Evolutionary conservation across 2,888 invertebrate species (phyloP), one percentile per base, ranked within the genome.

Genomic region (Pandemis corylana): DNA sequence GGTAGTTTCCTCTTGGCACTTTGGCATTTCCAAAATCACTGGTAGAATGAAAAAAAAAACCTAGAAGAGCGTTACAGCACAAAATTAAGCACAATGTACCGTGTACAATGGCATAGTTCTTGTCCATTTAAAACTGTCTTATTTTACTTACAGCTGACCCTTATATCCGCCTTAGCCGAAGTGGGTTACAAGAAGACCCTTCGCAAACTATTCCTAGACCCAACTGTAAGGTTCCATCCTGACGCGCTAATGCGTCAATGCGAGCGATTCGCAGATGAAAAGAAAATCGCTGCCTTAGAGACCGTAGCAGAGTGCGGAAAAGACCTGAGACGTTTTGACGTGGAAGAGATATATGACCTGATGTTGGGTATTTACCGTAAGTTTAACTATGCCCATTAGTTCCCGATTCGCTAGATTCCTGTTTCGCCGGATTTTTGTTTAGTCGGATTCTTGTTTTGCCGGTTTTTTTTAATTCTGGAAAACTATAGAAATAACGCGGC

Each of bases 151-250:
- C 88, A 95, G 90, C 78, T 95, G 0, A 90, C 94, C 0, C 82
- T 95, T 67, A 90, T 95, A 82, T 87, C 93, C 0, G 95, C 95
- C 0, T 80, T 95, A 77, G 95, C 95, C 0, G 95, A 95, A 74
- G 93, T 94, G 0, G 95, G 95, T 5, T 91, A 92, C 82, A 91
- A 89, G 79, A 95, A 94, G 79, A 90, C 93, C 0, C 85, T 96
- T 0, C 90, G 92, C 72, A 95, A 94, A 76, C 80, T 94, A 53
- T 82, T 96, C 72, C 83, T 93, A 5, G 96, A 95, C 80, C 95
- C 96, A 0, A 87, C 91, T 0, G 91, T 95, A 10, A 91, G 91
- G 73, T 86, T 95, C 74, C 95, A 95, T 71, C 90, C 95, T 0
- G 95, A 95, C 15, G 90, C 94, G 10, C 78, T 96, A 5, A 65